These are phyloP conservation scores for Papilio machaon DNA, from an alignment of 1,140 invertebrate species.

Conservation along the genomic window DNA sequence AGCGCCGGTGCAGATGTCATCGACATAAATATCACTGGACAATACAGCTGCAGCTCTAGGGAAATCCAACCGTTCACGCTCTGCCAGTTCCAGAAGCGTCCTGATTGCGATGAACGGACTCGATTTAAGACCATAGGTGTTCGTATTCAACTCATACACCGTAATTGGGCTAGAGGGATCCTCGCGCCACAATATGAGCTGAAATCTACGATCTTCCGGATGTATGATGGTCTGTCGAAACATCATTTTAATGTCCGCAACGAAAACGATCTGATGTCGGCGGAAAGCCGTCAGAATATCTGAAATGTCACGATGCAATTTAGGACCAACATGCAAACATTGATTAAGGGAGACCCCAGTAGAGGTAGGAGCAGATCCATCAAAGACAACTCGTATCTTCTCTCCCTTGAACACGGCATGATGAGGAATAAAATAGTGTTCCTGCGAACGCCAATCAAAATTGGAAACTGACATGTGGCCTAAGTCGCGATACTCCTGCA, in stretches of 20 bases:
- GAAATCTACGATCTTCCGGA: conserved; percentile 51
- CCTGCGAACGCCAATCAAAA: too few species aligned
- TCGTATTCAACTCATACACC: conserved; percentile 53
- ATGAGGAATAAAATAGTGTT: too few species aligned
- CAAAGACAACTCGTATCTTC: too few species aligned
- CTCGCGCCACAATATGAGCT: conserved; percentile 67
- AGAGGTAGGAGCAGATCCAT: too few species aligned
- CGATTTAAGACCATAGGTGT: conserved; percentile 57
- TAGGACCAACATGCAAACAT: too few species aligned
- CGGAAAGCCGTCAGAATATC: conserved; percentile 72
- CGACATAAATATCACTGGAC: conserved; percentile 63
- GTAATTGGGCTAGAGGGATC: conserved; percentile 40
- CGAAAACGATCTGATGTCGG: conserved; percentile 54
- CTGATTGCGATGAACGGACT: conserved; percentile 62
- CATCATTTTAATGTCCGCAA: conserved; percentile 67
- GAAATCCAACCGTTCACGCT: conserved; percentile 49
- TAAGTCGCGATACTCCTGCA: too few species aligned
- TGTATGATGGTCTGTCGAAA: conserved; percentile 59
- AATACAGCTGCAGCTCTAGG: conserved; percentile 53
- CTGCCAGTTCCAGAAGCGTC: conserved; percentile 49
- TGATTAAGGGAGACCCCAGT: too few species aligned
- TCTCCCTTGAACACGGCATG: too few species aligned
- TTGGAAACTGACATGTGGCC: too few species aligned
- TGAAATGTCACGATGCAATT: too few species aligned
- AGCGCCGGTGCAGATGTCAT: conserved; percentile 70